Percentiles rank a stretch among this genome's conserved stretches.
Evolutionary conservation across 2,797 vertebrate genomes (phyloP).

Genomic region (Propithecus deckenii): DNA sequence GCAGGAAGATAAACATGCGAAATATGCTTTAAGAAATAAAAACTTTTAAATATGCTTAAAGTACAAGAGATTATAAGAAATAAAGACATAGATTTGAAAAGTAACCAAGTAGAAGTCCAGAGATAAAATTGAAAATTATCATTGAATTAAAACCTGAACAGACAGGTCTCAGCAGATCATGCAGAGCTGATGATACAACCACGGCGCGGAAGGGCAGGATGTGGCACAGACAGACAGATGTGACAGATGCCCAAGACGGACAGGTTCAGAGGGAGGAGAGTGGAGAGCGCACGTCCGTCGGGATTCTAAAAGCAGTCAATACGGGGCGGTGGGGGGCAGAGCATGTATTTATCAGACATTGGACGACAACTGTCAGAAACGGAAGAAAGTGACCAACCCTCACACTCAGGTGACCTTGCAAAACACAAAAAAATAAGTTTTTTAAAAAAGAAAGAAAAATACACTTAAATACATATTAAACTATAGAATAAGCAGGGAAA

Average conservation of each 20-base stretch:
- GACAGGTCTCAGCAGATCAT: neutral
- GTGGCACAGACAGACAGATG: fast-evolving
- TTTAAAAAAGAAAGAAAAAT: no score
- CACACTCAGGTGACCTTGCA: neutral
- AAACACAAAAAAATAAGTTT: neutral
- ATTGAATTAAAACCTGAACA: neutral
- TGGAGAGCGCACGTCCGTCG: fast-evolving
- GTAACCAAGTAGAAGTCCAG: neutral
- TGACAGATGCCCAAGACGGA: fast-evolving
- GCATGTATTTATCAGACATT: fast-evolving
- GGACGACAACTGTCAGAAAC: neutral
- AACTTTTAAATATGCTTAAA: neutral
- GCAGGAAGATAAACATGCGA: fast-evolving
- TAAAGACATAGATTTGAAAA: neutral
- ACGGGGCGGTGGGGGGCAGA: neutral
- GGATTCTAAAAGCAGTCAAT: fast-evolving
- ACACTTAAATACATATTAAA: fast-evolving
- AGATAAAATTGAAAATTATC: neutral
- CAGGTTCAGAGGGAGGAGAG: fast-evolving
- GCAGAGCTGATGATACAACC: neutral
- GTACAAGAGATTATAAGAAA: neutral
- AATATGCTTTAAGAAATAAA: neutral
- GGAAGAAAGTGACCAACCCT: neutral
- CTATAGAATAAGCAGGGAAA: fast-evolving
- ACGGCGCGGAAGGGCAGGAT: fast-evolving